A percentile compares a stretch with the other conserved stretches of the same genome.
These are phyloP conservation scores for Hydrolagus colliei DNA, from an alignment of 2,797 vertebrate genomes.

Conservation along the genomic window DNA sequence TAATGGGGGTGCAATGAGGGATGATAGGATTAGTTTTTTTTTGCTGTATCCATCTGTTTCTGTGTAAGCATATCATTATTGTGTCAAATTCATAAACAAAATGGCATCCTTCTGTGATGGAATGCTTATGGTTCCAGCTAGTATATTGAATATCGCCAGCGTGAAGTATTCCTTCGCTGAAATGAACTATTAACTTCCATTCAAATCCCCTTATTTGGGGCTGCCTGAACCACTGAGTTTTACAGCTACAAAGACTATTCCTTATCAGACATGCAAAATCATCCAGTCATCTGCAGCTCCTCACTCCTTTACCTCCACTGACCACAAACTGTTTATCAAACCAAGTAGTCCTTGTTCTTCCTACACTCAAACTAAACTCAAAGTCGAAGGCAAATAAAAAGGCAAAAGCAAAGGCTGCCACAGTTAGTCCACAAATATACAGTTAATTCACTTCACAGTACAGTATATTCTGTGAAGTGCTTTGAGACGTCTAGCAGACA, in stretches of 20 bases:
- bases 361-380: not conserved
- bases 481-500: no score
- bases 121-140: not conserved
- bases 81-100: not conserved
- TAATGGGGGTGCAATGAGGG: not conserved
- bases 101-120: no score
- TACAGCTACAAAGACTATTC: not conserved
- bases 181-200: no score
- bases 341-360: not conserved
- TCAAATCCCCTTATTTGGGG: not conserved
- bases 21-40: not conserved
- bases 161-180: not conserved
- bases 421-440: no score
- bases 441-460: no score
- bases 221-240: not conserved
- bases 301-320: not conserved
- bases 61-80: not conserved
- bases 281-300: not conserved
- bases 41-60: not conserved
- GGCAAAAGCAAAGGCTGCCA: no score
- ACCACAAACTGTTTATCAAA: not conserved
- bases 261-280: not conserved
- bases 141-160: not conserved
- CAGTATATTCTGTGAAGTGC: no score
- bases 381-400: no score